Evolutionary conservation across 92 coral and sea anemone species (phyloP).

Genomic region (Paramuricea clavata): DNA sequence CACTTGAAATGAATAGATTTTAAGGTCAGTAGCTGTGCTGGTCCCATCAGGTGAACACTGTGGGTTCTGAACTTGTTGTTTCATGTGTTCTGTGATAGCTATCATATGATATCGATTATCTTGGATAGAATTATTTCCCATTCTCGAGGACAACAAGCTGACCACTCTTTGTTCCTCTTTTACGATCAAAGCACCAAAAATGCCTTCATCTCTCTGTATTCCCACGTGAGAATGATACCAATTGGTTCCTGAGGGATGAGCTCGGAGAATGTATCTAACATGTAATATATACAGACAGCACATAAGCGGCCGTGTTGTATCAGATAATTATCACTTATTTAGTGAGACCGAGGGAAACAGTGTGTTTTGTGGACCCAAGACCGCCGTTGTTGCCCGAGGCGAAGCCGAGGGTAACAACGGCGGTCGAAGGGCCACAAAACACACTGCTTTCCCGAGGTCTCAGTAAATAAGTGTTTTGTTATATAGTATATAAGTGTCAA

Average conservation of each 20-base stretch:
- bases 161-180: background rate
- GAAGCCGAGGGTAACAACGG: too few relatives aligned
- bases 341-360: too few relatives aligned
- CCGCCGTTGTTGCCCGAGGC: too few relatives aligned
- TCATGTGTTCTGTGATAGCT: conserved; percentile 43
- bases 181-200: conserved; percentile 21
- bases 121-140: conserved; percentile 30
- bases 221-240: conserved; percentile 32
- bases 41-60: conserved; percentile 42
- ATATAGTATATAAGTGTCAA: too few relatives aligned
- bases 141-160: background rate
- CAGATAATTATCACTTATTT: too few relatives aligned
- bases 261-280: conserved; percentile 16
- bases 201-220: background rate
- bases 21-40: conserved; percentile 57
- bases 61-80: too few relatives aligned
- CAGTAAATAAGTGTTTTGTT: too few relatives aligned
- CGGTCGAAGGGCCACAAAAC: too few relatives aligned
- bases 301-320: too few relatives aligned
- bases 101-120: conserved; percentile 54
- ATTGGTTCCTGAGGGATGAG: background rate
- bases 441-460: too few relatives aligned
- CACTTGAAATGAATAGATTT: conserved; percentile 36
- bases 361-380: too few relatives aligned
- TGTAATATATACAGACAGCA: too few relatives aligned